These are phyloP conservation scores for Potamarius usumacintae DNA, from an alignment of 2,113 vertebrate species.

Conservation along the genomic window DNA sequence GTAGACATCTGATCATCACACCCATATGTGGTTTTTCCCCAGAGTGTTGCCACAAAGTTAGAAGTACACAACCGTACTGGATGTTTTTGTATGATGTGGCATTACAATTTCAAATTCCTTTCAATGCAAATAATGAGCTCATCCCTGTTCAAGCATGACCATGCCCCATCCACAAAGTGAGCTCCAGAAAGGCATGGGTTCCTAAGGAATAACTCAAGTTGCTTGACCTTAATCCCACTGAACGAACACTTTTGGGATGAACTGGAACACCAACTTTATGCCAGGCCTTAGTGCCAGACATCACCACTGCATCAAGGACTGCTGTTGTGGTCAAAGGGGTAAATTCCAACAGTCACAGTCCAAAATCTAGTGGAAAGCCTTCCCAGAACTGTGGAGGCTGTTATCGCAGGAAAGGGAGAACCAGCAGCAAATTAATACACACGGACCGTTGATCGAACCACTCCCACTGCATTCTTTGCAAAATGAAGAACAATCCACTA, in stretches of 20 bases:
- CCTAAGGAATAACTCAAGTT: background rate
- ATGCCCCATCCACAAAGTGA: background rate
- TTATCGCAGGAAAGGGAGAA: too few relatives aligned
- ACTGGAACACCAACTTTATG: too few relatives aligned
- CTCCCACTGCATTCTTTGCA: too few relatives aligned
- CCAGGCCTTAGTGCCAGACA: background rate
- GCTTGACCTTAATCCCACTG: background rate
- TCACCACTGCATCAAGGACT: background rate
- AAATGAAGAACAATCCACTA: too few relatives aligned
- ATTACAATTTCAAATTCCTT: background rate
- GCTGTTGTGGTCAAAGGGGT: too few relatives aligned
- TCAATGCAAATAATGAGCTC: too few relatives aligned
- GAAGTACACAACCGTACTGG: background rate
- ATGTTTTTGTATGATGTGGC: background rate
- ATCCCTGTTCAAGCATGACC: background rate
- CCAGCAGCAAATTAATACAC: too few relatives aligned
- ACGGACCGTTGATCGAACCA: too few relatives aligned
- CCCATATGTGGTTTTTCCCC: background rate
- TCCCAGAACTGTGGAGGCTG: too few relatives aligned
- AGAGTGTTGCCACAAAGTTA: background rate
- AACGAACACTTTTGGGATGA: too few relatives aligned
- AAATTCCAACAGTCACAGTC: background rate
- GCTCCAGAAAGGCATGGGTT: background rate
- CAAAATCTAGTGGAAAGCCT: too few relatives aligned
- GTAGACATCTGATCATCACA: background rate